phyloP scores from a whole-genome alignment of 2,888 invertebrate species.

The Rugalucina vietnamica region DNA sequence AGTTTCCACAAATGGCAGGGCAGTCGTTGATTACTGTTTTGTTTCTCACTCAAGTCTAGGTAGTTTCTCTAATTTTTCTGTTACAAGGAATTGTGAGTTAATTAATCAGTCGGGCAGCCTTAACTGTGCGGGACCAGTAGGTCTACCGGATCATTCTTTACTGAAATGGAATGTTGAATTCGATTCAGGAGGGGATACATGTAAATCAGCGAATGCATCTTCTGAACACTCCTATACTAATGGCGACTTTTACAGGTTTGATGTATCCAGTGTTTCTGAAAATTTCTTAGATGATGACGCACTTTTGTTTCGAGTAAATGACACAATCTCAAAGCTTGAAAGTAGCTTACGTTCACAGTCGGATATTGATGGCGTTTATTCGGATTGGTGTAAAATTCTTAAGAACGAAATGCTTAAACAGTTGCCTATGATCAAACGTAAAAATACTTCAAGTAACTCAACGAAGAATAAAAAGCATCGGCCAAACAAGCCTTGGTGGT shows the following conservation, averaged over 20 bases:
- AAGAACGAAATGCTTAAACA: not conserved
- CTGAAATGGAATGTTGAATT: conserved; percentile 14
- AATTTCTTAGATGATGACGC: conserved; percentile 2
- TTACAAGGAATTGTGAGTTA: not conserved
- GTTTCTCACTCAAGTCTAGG: conserved; percentile 5
- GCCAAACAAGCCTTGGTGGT: conserved; percentile 32
- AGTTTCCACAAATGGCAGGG: conserved; percentile 18
- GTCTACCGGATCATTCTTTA: conserved; percentile 28
- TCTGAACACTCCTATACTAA: not conserved
- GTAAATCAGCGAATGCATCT: not conserved
- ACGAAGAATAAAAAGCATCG: conserved; percentile 14
- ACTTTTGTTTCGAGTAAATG: not conserved
- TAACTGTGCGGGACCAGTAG: no score
- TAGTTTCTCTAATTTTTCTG: conserved; percentile 12
- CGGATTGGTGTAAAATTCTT: not conserved
- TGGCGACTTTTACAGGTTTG: conserved; percentile 13
- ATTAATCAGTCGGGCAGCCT: not conserved
- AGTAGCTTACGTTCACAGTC: not conserved
- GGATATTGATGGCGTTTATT: not conserved
- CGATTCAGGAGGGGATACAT: not conserved
- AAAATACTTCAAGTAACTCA: not conserved
- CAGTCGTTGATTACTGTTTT: conserved; percentile 39
- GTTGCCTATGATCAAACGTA: not conserved
- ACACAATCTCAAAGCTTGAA: not conserved
- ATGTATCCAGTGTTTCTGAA: conserved; percentile 19